Conservation (phyloP, 2,797 vertebrate species). For the Cottoperca gobio region DNA sequence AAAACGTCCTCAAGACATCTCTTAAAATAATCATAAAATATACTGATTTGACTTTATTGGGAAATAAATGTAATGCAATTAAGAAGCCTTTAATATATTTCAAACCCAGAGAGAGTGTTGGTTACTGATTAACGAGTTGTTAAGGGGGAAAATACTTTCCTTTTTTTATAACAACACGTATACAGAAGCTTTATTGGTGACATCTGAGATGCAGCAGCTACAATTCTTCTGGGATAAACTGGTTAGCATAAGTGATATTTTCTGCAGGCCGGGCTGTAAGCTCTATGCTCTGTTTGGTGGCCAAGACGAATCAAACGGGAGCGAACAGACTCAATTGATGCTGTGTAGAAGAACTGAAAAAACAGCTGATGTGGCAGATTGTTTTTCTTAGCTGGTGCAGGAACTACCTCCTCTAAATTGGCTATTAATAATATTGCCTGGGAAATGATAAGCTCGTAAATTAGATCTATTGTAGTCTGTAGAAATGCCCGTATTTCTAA, state of each 20-base stretch:
- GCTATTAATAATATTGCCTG: neutral
- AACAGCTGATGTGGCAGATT: neutral
- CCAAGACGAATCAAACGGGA: neutral
- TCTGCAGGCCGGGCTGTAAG: neutral
- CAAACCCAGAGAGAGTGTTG: neutral
- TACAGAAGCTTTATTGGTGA: neutral
- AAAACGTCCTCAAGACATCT: neutral
- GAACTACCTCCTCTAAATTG: conserved; percentile 1
- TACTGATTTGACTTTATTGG: neutral
- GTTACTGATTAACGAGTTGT: too few species aligned
- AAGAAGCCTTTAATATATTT: neutral
- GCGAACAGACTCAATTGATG: neutral
- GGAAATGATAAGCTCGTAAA: neutral
- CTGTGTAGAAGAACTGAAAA: neutral
- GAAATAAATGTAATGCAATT: neutral
- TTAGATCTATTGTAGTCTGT: neutral
- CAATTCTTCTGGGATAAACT: neutral
- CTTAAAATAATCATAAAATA: neutral
- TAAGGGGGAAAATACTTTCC: too few species aligned
- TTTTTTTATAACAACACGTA: neutral
- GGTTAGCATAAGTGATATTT: neutral
- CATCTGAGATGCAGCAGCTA: neutral
- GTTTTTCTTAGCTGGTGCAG: neutral
- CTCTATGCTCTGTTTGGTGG: neutral
- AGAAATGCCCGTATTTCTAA: neutral